Base-by-base conservation (phyloP, 2,113 vertebrate species). In the Nannospalax galili region DNA sequence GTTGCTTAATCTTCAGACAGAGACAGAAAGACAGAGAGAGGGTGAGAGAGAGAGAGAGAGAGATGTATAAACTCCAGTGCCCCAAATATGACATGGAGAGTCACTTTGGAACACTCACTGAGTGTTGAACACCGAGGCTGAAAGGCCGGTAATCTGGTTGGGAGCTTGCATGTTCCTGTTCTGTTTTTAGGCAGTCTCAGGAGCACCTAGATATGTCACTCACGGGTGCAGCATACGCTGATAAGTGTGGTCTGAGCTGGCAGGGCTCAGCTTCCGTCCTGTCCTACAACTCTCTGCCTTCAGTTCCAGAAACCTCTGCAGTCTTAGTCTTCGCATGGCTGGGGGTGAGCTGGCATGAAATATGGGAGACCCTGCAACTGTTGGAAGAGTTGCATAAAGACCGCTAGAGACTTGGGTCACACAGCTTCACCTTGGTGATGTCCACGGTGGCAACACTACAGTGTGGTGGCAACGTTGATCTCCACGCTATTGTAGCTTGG, bases 1-100 rank as follows among this genome's bases (percentile, higher is more conserved):
- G 95, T 95, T 97, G 88, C 87, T 82, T 95, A 90, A 95, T 96
- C 95, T 96, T 96, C n/a, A 42, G 67, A 88, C 14, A 42, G 42
- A 84, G 24, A 32, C n/a, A 80, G 17, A 45, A 64, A 75, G 17
- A 40, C 64, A 19, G 17, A 35, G 28, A 45, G 35, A 11, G 8
- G 10, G 12, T 11, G 16, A 37, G 40, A 75, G 3, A 75, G 64
- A 70, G 2, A 65, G 7, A 14, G 10, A 62, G 28, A 58, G 12
- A 73, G 3, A 7, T 1, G 9, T 0, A 15, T 24, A 16, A 20
- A 9, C 26, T 28, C 69, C 12, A 4, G 20, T 0, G 26, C 40
- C 52, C n/a, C 67, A 22, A 24, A 42, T 6, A 0, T 0, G 20
- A 65, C 10, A 20, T 1, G 5, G 7, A 20, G 62, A 24, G 4